Evolutionary conservation across 2,113 vertebrate genomes (phyloP), one percentile per base, ranked within the genome.

Genomic region (Clupea harengus): DNA sequence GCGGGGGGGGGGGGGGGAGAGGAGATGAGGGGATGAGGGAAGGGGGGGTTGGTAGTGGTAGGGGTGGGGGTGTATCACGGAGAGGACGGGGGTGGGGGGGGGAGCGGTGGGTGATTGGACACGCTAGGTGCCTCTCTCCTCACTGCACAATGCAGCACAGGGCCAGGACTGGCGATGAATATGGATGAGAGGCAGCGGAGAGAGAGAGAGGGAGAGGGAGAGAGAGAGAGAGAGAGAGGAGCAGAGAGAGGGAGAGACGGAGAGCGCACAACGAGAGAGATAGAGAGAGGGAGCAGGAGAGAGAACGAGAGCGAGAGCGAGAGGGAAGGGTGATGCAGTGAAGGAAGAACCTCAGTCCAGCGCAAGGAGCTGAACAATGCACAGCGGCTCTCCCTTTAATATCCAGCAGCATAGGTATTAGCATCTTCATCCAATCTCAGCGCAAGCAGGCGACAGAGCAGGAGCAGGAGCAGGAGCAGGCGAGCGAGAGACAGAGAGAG

Each of bases 161-260:
- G 83, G 86, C 89, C 72, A 86, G 86, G 89, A 86, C 88, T 90
- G 83, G 87, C 86, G 67, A 88, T 90, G 89, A 90, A 89, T 90
- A 90, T 90, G 89, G 89, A 90, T 89, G 93, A 93, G 93, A 92
- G 89, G 92, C 91, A 92, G 87, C 90, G 89, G 87, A 47, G 45
- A 25, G 2, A 84, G 83, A 49, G n/a, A 32, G 45, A 46, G 39
- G 72, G 45, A 7, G n/a, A 54, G 20, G n/a, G 49, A 9, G 83
- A 64, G 67, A 85, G 46, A 80, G 45, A 32, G n/a, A 78, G 13
- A 60, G 39, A 84, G 84, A 80, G 90, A 90, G 81, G 85, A n/a
- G n/a, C n/a, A n/a, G 91, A 92, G 89, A 87, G 91, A 90, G 86
- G 75, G 87, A 81, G 90, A 90, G 89, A 89, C 90, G 86, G 90